Conservation (phyloP, 2,797 vertebrate genomes). For the Galaxias olidus region DNA sequence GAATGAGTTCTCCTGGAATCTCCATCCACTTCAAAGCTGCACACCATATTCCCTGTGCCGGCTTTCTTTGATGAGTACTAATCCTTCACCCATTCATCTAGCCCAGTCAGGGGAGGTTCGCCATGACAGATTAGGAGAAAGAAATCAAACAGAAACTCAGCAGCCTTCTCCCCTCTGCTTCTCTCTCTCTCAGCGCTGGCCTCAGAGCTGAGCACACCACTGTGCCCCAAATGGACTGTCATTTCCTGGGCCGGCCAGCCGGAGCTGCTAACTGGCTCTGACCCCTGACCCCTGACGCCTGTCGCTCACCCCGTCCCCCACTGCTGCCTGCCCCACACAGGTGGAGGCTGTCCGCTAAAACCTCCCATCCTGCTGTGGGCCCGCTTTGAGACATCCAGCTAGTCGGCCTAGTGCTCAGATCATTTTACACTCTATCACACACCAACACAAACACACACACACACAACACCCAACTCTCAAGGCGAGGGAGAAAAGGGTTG, state of each 20-base stretch:
- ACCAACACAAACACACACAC: too few relatives aligned
- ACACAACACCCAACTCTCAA: too few relatives aligned
- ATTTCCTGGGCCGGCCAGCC: constrained; percentile 60
- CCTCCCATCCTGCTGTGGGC: too few relatives aligned
- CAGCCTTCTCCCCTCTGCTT: too few relatives aligned
- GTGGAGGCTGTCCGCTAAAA: constrained; percentile 69
- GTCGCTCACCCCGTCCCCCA: constrained; percentile 57
- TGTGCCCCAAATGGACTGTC: constrained; percentile 60
- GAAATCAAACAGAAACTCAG: background rate
- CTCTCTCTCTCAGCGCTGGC: background rate
- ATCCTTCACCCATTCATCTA: constrained; percentile 62
- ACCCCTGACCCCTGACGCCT: constrained; percentile 52
- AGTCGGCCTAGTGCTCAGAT: too few relatives aligned
- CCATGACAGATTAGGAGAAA: background rate
- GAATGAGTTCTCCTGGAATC: constrained; percentile 62
- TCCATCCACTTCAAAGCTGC: constrained; percentile 64
- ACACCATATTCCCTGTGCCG: constrained; percentile 62
- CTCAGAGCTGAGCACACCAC: background rate
- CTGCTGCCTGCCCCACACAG: constrained; percentile 63
- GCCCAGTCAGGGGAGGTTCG: constrained; percentile 48
- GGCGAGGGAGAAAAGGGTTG: too few relatives aligned
- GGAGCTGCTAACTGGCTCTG: constrained; percentile 49
- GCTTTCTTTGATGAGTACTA: constrained; percentile 71
- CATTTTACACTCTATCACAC: too few relatives aligned
- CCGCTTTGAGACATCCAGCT: too few relatives aligned